A percentile compares a stretch with the other conserved stretches of the same genome.
phyloP scores from a whole-genome alignment of 2,888 invertebrate species.

The Perithous albicinctus region DNA sequence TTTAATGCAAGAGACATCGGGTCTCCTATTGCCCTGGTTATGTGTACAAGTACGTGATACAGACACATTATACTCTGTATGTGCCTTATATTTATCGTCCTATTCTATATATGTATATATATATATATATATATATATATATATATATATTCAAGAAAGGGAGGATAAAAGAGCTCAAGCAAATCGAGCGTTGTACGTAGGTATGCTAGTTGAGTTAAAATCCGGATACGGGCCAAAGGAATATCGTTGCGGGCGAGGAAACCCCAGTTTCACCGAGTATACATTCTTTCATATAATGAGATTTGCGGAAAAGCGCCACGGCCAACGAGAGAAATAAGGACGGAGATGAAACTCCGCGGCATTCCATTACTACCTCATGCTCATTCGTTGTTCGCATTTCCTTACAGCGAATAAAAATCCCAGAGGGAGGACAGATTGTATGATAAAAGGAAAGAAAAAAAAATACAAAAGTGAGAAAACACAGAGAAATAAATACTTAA shows the following conservation, averaged over 20 bases:
- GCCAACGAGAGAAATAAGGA: not conserved
- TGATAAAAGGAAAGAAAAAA: too few relatives aligned
- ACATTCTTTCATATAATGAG: constrained; percentile 61
- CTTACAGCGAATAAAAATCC: not conserved
- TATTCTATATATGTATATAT: too few relatives aligned
- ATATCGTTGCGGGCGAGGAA: constrained; percentile 27
- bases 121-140: too few relatives aligned
- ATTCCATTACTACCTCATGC: not conserved
- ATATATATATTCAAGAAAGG: constrained; percentile 46
- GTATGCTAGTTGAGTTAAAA: constrained; percentile 39
- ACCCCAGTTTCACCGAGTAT: constrained; percentile 43
- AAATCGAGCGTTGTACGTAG: not conserved
- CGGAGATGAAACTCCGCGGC: not conserved
- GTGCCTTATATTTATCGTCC: constrained; percentile 21
- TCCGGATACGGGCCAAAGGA: constrained; percentile 25
- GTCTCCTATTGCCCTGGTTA: not conserved
- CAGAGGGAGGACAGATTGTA: not conserved
- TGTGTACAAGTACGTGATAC: constrained; percentile 12
- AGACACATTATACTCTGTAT: constrained; percentile 17
- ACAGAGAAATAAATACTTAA: not conserved
- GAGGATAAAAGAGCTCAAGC: constrained; percentile 32
- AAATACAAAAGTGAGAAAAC: not conserved
- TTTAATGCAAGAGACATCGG: constrained; percentile 57
- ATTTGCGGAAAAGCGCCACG: constrained; percentile 53
- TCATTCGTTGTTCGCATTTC: not conserved